Percentiles rank a stretch among this genome's conserved stretches.
These are phyloP conservation scores for Neuroscelio doddi DNA, from an alignment of 2,888 invertebrate genomes.

Conservation along the genomic window DNA sequence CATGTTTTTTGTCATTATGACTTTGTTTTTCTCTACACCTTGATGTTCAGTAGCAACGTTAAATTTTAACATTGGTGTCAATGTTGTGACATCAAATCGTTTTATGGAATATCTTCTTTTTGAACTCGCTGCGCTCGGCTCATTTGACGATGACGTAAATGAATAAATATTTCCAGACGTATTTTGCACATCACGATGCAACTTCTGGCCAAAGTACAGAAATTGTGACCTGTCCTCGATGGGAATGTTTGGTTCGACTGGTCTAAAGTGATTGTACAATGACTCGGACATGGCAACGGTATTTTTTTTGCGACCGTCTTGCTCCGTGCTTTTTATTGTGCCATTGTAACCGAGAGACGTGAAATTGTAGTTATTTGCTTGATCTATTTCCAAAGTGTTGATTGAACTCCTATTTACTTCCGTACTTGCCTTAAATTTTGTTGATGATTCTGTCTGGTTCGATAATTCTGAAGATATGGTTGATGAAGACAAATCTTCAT, in stretches of 20 bases:
- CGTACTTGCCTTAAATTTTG: background rate
- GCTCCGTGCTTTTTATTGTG: slow-evolving; percentile 62
- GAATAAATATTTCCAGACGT: slow-evolving; percentile 58
- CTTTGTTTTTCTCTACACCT: slow-evolving; percentile 65
- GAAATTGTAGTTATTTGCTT: background rate
- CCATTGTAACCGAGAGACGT: slow-evolving; percentile 9
- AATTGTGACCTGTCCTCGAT: slow-evolving; percentile 81
- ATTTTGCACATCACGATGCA: slow-evolving; percentile 69
- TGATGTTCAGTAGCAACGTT: slow-evolving; percentile 61
- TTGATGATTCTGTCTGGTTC: background rate
- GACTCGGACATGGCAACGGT: slow-evolving; percentile 77
- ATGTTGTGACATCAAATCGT: slow-evolving; percentile 49
- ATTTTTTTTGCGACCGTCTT: slow-evolving; percentile 73
- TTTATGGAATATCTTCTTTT: slow-evolving; percentile 59
- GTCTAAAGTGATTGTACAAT: slow-evolving; percentile 78
- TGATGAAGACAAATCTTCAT: slow-evolving; percentile 7
- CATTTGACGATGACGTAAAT: slow-evolving; percentile 55
- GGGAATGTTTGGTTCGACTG: slow-evolving; percentile 77
- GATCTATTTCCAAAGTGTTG: slow-evolving; percentile 19
- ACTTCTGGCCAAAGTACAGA: slow-evolving; percentile 81
- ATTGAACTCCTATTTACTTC: background rate
- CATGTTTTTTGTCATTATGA: slow-evolving; percentile 58
- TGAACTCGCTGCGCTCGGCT: slow-evolving; percentile 49
- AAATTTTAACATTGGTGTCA: slow-evolving; percentile 49
- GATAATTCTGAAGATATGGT: background rate